These are phyloP conservation scores for Mamestra brassicae DNA, from an alignment of 2,888 invertebrate species.

Conservation along the genomic window DNA sequence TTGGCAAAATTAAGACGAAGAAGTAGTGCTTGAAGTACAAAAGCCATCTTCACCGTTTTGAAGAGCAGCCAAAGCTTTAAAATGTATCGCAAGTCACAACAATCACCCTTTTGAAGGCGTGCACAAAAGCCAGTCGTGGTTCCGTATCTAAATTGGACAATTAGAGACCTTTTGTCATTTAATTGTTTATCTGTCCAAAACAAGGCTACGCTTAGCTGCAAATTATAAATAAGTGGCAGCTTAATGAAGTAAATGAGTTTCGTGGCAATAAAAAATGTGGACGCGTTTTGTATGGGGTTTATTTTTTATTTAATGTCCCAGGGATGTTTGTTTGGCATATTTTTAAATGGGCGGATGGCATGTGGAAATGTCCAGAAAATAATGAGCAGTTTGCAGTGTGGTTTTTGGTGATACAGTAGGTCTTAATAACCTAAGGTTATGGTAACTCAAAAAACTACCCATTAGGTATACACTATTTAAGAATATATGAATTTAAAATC, in stretches of 20 bases:
- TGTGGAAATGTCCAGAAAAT: background rate
- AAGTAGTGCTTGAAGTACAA: slow-evolving; percentile 44
- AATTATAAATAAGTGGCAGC: slow-evolving; percentile 75
- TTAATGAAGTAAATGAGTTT: slow-evolving; percentile 72
- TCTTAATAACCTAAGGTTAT: no score
- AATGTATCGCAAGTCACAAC: slow-evolving; percentile 66
- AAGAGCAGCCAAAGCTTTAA: slow-evolving; percentile 49
- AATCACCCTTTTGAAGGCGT: slow-evolving; percentile 63
- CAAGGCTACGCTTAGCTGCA: slow-evolving; percentile 68
- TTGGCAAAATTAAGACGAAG: slow-evolving; percentile 34
- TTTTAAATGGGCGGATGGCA: background rate
- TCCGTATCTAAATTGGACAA: slow-evolving; percentile 78
- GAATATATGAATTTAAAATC: no score
- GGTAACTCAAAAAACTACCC: no score
- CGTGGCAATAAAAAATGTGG: slow-evolving; percentile 53
- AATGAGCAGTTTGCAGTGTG: no score
- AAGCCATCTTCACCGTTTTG: slow-evolving; percentile 32
- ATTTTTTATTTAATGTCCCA: background rate
- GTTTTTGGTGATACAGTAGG: no score
- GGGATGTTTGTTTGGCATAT: slow-evolving; percentile 1
- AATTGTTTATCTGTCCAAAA: slow-evolving; percentile 78
- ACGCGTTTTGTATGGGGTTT: background rate
- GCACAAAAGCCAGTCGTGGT: slow-evolving; percentile 71
- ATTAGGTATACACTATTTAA: no score
- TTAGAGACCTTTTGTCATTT: slow-evolving; percentile 79